These are phyloP conservation scores for Caracal caracal DNA, from an alignment of 2,113 vertebrate genomes.

Conservation along the genomic window DNA sequence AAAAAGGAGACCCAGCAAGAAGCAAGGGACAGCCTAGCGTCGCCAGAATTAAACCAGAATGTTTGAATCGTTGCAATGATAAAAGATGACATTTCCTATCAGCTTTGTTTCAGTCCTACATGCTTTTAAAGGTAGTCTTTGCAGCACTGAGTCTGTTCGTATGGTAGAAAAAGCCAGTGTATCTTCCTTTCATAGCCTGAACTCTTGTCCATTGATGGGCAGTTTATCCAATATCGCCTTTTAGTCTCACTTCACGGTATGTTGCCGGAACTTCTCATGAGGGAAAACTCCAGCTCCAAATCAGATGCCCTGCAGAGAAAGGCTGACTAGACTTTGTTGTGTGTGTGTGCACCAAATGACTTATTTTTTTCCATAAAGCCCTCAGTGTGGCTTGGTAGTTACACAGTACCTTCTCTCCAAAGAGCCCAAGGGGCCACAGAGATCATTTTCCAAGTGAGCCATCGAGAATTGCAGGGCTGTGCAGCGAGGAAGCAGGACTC, in stretches of 20 bases:
- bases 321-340: background rate
- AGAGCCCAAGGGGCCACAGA: background rate
- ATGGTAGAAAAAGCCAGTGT: background rate
- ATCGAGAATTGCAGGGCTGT: fast-evolving
- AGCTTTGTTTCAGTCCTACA: background rate
- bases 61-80: background rate
- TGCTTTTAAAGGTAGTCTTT: constrained; percentile 9
- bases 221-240: background rate
- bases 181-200: background rate
- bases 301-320: constrained; percentile 16
- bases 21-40: background rate
- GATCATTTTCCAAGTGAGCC: background rate
- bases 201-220: background rate
- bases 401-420: background rate
- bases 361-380: constrained; percentile 7
- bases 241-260: constrained; percentile 7
- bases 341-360: background rate
- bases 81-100: background rate
- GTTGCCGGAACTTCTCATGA: background rate
- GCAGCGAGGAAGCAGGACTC: fast-evolving
- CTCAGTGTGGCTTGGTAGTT: background rate
- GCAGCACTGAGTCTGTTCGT: background rate
- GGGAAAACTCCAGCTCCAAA: background rate
- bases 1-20: background rate
- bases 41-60: background rate